A percentile compares a stretch with the other conserved stretches of the same genome.
phyloP scores from a whole-genome alignment of 2,888 invertebrate species.

The Eurytoma adleriae region DNA sequence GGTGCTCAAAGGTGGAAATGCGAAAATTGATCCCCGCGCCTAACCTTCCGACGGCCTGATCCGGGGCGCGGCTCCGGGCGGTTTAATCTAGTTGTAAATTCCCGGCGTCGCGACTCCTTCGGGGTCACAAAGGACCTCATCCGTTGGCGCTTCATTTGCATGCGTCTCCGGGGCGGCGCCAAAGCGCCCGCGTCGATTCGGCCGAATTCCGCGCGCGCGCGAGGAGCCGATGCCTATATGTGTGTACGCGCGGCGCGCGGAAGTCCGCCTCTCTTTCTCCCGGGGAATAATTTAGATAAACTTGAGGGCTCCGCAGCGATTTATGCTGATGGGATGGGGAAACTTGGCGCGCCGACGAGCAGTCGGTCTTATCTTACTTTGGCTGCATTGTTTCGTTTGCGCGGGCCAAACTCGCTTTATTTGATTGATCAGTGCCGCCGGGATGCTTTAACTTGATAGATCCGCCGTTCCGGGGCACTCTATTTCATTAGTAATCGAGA shows the following conservation, averaged over 20 bases:
- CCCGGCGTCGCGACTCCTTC: constrained; percentile 39
- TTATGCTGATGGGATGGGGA: constrained; percentile 14
- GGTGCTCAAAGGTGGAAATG: not conserved
- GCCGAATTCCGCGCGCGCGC: not conserved
- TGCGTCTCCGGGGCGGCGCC: constrained; percentile 26
- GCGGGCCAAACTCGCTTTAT: constrained; percentile 1
- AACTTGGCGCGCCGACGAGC: constrained; percentile 44
- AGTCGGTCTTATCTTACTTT: constrained; percentile 23
- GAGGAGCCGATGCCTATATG: not conserved
- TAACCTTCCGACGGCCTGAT: not conserved
- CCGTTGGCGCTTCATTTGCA: constrained; percentile 53
- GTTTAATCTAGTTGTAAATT: constrained; percentile 54
- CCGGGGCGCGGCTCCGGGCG: not conserved
- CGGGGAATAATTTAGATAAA: constrained; percentile 58
- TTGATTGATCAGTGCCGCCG: constrained; percentile 18
- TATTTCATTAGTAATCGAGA: too few species aligned
- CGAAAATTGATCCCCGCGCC: constrained; percentile 34
- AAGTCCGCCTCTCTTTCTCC: constrained; percentile 12
- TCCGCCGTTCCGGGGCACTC: not conserved
- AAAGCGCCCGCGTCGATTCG: constrained; percentile 39
- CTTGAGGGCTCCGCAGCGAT: constrained; percentile 32
- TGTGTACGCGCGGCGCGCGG: not conserved
- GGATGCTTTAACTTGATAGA: too few species aligned
- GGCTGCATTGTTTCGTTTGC: constrained; percentile 1
- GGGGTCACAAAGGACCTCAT: constrained; percentile 51